Base-by-base conservation (phyloP, 2,113 vertebrate genomes). In the Anseranas semipalmata region DNA sequence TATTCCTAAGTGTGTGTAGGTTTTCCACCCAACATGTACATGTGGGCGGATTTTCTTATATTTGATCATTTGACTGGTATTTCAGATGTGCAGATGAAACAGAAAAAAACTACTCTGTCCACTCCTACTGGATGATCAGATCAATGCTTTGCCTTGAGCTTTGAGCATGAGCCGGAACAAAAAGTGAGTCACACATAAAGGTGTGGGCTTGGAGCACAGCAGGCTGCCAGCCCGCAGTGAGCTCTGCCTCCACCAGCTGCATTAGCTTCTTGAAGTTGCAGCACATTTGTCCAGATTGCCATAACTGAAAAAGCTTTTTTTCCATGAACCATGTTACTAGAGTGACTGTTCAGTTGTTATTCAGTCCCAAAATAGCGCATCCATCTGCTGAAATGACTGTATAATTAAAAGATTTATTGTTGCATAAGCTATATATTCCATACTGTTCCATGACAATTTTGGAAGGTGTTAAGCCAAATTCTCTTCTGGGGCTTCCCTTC, bases 271-370 rank as follows among this genome's bases (percentile, higher is more conserved):
- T 89, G 53, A 91, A 91, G 81, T 1, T 87, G 53, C 73, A 89
- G 60, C 66, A 85, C 56, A 84, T 82, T 96, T 82, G 39, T 91
- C 77, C 94, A 95, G 77, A 91, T 85, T 95, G 65, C 56, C 43
- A 85, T 56, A 74, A 87, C 60, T 35, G 32, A 65, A 78, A 94
- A 82, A 82, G 52, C 30, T 43, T 60, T 66, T 59, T 76, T 55
- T 45, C 35, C 33, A 41, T 12, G 21, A 92, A 90, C n/a, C 60
- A 89, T 87, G 74, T 87, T 92, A 91, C 86, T 87, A 60, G 89
- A 96, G 73, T 74, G 78, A 95, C 89, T 81, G 80, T 87, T 95
- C 89, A 72, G 93, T 89, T 96, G 84, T 94, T 96, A 92, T 89
- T 95, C 80, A 82, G 65, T 87, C 89, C 84, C 53, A 89, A 94